A percentile compares a stretch with the other conserved stretches of the same genome.
Conservation (phyloP, 1,140 invertebrate genomes). For the Orussus abietinus region DNA sequence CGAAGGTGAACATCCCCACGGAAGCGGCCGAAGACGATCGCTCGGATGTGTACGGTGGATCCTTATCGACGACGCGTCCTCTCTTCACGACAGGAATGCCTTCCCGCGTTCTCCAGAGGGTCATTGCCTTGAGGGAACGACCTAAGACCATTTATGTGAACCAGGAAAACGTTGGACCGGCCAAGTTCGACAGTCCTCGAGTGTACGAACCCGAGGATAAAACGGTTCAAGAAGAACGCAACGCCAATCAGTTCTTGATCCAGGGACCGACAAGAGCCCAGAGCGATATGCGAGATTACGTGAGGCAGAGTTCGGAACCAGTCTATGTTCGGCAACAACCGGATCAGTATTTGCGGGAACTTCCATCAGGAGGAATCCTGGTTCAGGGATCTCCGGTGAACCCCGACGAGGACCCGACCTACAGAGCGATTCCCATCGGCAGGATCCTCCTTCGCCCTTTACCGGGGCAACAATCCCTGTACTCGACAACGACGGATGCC, state of each 20-base stretch:
- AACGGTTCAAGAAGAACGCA: slow-evolving; percentile 31
- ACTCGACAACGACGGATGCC: slow-evolving; percentile 35
- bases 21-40: slow-evolving; percentile 56
- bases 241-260: slow-evolving; percentile 37
- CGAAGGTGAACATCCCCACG: slow-evolving; percentile 36
- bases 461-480: slow-evolving; percentile 31
- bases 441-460: slow-evolving; percentile 36
- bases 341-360: slow-evolving; percentile 35
- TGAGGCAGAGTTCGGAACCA: slow-evolving; percentile 36
- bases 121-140: slow-evolving; percentile 33
- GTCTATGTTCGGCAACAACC: slow-evolving; percentile 37
- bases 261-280: slow-evolving; percentile 23
- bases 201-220: slow-evolving; percentile 32
- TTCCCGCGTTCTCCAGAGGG: slow-evolving; percentile 41
- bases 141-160: slow-evolving; percentile 39
- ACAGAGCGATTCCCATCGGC: slow-evolving; percentile 32
- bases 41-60: slow-evolving; percentile 63
- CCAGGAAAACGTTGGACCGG: slow-evolving; percentile 51
- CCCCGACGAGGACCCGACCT: slow-evolving; percentile 36
- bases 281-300: slow-evolving; percentile 32
- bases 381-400: slow-evolving; percentile 25
- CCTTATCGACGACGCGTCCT: slow-evolving; percentile 60
- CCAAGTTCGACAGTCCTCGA: slow-evolving; percentile 36
- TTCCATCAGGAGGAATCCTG: slow-evolving; percentile 32
- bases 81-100: slow-evolving; percentile 62